These are phyloP conservation scores for Nematostella vectensis DNA, from an alignment of 92 coral and sea anemone species.

Conservation along the genomic window DNA sequence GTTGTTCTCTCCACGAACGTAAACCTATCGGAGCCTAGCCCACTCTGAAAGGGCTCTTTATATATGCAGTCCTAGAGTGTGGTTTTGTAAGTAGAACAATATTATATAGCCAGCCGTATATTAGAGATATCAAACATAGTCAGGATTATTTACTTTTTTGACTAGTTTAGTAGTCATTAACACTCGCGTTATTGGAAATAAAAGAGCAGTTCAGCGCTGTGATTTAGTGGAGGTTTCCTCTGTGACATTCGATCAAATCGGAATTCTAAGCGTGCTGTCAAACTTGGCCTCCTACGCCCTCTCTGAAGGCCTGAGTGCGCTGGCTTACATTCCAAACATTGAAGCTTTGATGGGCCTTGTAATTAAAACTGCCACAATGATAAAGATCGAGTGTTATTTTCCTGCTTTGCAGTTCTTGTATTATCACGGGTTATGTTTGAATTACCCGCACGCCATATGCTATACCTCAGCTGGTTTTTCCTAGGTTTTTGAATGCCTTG, in stretches of 20 bases:
- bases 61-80: constrained; percentile 39
- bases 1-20: constrained; percentile 36
- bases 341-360: constrained; percentile 10
- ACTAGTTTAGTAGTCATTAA: too few species aligned
- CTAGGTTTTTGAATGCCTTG: background rate
- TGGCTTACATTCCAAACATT: constrained; percentile 18
- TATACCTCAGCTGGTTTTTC: constrained; percentile 12
- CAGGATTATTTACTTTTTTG: too few species aligned
- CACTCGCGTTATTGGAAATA: too few species aligned
- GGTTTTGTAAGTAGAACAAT: constrained; percentile 26
- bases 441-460: constrained; percentile 27
- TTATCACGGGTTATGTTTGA: constrained; percentile 4
- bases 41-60: constrained; percentile 15
- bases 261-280: too few species aligned
- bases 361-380: constrained; percentile 9
- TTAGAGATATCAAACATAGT: constrained; percentile 12
- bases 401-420: background rate
- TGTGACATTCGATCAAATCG: too few species aligned
- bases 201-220: too few species aligned
- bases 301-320: too few species aligned
- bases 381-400: constrained; percentile 7
- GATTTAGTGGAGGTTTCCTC: too few species aligned
- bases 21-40: constrained; percentile 13
- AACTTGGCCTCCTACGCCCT: too few species aligned
- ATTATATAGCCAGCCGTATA: constrained; percentile 27